Evolutionary conservation across 2,888 invertebrate genomes (phyloP).

Genomic region (Apamea crenata): DNA sequence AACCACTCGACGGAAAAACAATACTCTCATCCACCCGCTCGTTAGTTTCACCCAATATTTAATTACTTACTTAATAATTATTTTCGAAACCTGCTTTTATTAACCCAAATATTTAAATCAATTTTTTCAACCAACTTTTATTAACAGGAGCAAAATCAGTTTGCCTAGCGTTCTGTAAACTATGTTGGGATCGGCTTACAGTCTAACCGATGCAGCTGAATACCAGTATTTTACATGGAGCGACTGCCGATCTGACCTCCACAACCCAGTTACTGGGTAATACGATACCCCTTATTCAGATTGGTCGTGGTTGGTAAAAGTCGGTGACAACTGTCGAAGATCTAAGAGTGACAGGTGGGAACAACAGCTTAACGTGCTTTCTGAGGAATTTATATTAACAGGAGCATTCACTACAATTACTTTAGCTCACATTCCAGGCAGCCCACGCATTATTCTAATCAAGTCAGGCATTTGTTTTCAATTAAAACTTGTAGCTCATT

Average conservation of each 20-base stretch:
- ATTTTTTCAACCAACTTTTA: background rate
- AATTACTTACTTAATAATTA: background rate
- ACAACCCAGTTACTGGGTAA: background rate
- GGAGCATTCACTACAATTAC: slow-evolving; percentile 20
- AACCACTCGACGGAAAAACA: background rate
- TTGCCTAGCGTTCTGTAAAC: too few relatives aligned
- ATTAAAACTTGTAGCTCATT: slow-evolving; percentile 65
- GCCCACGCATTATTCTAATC: slow-evolving; percentile 52
- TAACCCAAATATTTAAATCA: background rate
- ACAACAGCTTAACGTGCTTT: background rate
- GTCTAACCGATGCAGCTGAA: background rate
- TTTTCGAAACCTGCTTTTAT: background rate
- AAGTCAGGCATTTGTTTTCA: slow-evolving; percentile 66
- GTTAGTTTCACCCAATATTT: background rate
- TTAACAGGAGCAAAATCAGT: background rate
- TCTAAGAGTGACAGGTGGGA: background rate
- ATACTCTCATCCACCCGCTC: background rate
- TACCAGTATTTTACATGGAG: too few relatives aligned
- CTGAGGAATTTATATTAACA: background rate
- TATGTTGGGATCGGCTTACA: background rate
- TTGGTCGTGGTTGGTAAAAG: background rate
- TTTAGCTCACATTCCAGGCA: slow-evolving; percentile 30
- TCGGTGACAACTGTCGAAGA: background rate
- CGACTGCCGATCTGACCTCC: background rate
- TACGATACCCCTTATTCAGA: background rate